Evolutionary conservation across 2,113 vertebrate genomes (phyloP), one percentile per base, ranked within the genome.

Genomic region (Amphiprion percula): DNA sequence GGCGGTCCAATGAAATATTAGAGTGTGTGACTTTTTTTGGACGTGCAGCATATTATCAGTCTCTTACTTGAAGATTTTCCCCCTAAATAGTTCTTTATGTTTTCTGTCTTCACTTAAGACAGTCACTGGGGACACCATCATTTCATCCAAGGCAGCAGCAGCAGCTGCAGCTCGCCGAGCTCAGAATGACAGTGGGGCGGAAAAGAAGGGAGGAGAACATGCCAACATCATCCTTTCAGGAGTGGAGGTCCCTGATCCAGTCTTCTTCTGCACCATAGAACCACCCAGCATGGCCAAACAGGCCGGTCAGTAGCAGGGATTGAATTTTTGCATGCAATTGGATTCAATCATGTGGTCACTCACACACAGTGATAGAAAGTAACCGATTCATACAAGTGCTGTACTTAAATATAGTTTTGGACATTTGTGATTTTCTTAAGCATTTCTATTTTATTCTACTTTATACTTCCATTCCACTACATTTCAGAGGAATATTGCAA

Each of bases 251-350:
- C 98, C 98, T n/a, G 97, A 99, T 10, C 97, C 98, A 0, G 98
- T 99, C 52, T 99, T 99, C 93, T 99, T 99, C 91, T 99, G 98
- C 90, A 97, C 98, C n/a, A 96, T 99, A 77, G 98, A 99, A 58
- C 97, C 97, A 0, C 96, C 97, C 16, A 96, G 97, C n/a, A 19
- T 96, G 93, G 91, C 97, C 82, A 98, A 92, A 87, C 97, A 99
- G 70, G 87, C 95, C 80, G 97, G 98, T 99, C 84, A 53, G 78
- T 53, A 33, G 65, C 50, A 21, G 60, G 46, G 7, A 17, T 67
- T 23, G 7, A 14, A 26, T 37, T 8, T 16, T 0, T 21, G 19
- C 9, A 3, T 44, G 2, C 26, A 10, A 24, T 5, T 15, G 0
- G 49, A 28, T 33, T 50, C 2, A 54, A n/a, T 5, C 24, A 10